Evolutionary conservation across 2,797 vertebrate species (phyloP).

Genomic region (Cryptoprocta ferox): DNA sequence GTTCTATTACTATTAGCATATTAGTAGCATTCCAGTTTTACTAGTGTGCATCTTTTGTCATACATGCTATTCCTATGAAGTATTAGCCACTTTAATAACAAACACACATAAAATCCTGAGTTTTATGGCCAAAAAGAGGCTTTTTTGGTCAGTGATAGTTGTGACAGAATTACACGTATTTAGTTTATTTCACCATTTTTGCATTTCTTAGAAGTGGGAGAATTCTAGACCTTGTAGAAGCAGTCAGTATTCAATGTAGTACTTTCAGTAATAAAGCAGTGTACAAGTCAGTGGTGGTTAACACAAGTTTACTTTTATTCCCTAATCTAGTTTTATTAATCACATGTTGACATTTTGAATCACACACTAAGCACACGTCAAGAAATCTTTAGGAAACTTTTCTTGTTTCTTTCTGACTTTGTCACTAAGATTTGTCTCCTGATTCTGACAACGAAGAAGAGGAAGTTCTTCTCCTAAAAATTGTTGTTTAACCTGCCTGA

Average conservation of each 20-base stretch:
- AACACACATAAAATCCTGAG: neutral
- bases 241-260: neutral
- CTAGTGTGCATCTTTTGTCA: neutral
- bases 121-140: neutral
- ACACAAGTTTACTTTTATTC: neutral
- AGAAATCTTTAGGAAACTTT: neutral
- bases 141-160: conserved; percentile 6
- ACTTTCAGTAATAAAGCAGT: conserved; percentile 17
- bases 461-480: conserved; percentile 38
- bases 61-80: neutral
- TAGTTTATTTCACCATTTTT: neutral
- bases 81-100: neutral
- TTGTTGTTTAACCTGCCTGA: conserved; percentile 22
- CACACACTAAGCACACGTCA: neutral
- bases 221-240: conserved; percentile 1
- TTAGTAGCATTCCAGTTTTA: conserved; percentile 8
- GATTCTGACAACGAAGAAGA: conserved; percentile 20
- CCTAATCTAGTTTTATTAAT: neutral
- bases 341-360: conserved; percentile 10
- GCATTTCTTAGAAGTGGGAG: neutral
- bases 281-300: neutral
- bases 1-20: neutral
- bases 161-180: neutral
- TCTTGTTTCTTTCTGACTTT: neutral
- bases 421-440: neutral